phyloP scores from a whole-genome alignment of 2,888 invertebrate genomes.

The Plutella xylostella region DNA sequence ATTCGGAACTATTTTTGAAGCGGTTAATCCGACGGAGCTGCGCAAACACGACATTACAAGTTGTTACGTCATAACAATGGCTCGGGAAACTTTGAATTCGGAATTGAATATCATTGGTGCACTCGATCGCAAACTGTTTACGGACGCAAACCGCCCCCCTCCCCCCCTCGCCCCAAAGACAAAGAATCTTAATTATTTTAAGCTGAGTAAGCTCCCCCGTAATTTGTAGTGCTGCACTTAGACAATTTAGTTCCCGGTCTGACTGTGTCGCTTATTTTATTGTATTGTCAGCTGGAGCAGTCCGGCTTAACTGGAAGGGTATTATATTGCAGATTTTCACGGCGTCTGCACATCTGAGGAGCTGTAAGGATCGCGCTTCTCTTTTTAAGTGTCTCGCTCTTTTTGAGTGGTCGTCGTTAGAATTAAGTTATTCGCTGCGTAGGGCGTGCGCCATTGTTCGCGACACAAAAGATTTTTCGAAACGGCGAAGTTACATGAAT shows the following conservation, averaged over 20 bases:
- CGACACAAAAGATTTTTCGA: no score
- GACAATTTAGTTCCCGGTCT: conserved; percentile 34
- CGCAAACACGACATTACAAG: no score
- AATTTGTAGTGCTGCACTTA: conserved; percentile 35
- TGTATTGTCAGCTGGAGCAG: conserved; percentile 44
- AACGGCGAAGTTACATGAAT: no score
- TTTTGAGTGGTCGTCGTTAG: conserved; percentile 44
- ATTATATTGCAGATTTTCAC: conserved; percentile 58
- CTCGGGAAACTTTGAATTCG: no score
- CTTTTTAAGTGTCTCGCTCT: conserved; percentile 42
- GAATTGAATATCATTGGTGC: no score
- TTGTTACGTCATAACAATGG: no score
- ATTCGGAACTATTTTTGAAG: no score
- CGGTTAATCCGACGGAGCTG: no score
- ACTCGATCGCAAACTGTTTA: neutral
- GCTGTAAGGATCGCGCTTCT: conserved; percentile 34
- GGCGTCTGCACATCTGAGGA: conserved; percentile 37
- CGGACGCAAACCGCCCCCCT: conserved; percentile 8
- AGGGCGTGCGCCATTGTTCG: no score
- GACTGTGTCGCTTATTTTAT: conserved; percentile 50
- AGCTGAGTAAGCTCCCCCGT: conserved; percentile 49
- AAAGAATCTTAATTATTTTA: conserved; percentile 65
- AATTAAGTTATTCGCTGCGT: conserved; percentile 38
- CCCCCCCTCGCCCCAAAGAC: conserved; percentile 21
- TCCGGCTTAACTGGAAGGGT: conserved; percentile 20